Conservation (phyloP, 2,888 invertebrate species). For the Venusia cambrica region DNA sequence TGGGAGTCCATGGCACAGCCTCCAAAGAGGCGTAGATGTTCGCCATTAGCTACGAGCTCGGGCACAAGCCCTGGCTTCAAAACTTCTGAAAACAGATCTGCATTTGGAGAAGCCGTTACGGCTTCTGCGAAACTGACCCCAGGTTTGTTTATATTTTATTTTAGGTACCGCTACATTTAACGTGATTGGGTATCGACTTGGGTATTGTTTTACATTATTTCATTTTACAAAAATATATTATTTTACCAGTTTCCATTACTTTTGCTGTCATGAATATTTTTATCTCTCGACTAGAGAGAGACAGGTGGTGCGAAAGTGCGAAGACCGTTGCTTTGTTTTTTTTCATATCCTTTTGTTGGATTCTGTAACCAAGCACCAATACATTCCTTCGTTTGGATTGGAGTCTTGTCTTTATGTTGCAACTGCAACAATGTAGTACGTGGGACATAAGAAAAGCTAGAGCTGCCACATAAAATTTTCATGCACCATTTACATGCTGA, state of each 20-base stretch:
- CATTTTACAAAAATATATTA: slow-evolving; percentile 68
- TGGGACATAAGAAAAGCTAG: no score
- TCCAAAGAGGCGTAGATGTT: slow-evolving; percentile 94
- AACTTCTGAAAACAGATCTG: slow-evolving; percentile 83
- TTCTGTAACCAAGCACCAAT: slow-evolving; percentile 25
- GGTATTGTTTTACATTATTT: slow-evolving; percentile 53
- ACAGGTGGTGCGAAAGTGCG: slow-evolving; percentile 54
- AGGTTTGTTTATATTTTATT: slow-evolving; percentile 79
- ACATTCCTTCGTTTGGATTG: slow-evolving; percentile 5
- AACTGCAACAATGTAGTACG: no score
- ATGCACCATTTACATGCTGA: no score
- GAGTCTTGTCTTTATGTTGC: slow-evolving; percentile 30
- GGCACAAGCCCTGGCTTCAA: slow-evolving; percentile 76
- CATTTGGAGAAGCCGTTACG: slow-evolving; percentile 91
- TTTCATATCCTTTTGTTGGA: slow-evolving; percentile 57
- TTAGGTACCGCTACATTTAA: slow-evolving; percentile 2
- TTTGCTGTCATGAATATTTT: slow-evolving; percentile 68
- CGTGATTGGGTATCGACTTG: no score
- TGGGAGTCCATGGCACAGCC: slow-evolving; percentile 97
- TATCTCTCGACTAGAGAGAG: slow-evolving; percentile 69
- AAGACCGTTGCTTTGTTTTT: slow-evolving; percentile 65
- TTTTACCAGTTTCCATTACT: no score
- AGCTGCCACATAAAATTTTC: no score
- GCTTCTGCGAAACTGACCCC: slow-evolving; percentile 89
- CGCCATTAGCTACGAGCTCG: slow-evolving; percentile 88